Base-by-base conservation (phyloP, 2,888 invertebrate species). In the Monoplex corrugatus region DNA sequence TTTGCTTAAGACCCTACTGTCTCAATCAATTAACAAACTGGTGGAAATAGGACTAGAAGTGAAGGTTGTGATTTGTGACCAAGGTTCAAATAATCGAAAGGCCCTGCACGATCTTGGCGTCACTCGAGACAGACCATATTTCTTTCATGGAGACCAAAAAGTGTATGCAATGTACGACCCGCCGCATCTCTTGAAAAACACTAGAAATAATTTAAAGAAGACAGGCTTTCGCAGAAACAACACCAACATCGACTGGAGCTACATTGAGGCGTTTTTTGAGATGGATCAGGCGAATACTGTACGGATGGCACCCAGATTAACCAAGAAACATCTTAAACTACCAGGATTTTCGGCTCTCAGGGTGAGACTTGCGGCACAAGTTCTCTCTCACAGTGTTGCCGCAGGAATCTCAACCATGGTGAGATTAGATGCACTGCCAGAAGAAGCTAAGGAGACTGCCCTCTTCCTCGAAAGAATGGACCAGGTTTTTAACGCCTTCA, bases 401-500 rank as follows among this genome's bases (percentile, higher is more conserved):
- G n/a, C 75, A 28, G 75, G 75, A 19, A 75, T 75, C 8, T 28
- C n/a, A 8, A 28, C 35, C 32, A 10, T 75, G 16, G n/a, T 35
- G 8, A 35, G 10, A 28, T 28, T 35, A 10, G 75, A n/a, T 32
- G 35, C 28, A 8, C 28, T 75, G 32, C 10, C 10, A 8, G n/a
- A 75, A 35, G 75, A 75, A 32, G 75, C 35, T 10, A 10, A 32
- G 10, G 32, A 10, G 8, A 75, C 35, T 10, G 75, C 75, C 75
- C 75, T 32, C n/a, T 75, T 75, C n/a, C 10, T 75, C 75, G n/a
- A 75, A 75, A 10, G 35, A 10, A 8, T 75, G 6, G 75, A 75
- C n/a, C 75, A 28, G 16, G 16, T 75, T 6, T 75, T 75, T n/a
- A 75, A 75, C 75, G 75, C n/a, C 28, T 75, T 75, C 75, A 75